These are phyloP conservation scores for Oscheius sp. DNA, from an alignment of 1,140 invertebrate genomes.

Conservation along the genomic window DNA sequence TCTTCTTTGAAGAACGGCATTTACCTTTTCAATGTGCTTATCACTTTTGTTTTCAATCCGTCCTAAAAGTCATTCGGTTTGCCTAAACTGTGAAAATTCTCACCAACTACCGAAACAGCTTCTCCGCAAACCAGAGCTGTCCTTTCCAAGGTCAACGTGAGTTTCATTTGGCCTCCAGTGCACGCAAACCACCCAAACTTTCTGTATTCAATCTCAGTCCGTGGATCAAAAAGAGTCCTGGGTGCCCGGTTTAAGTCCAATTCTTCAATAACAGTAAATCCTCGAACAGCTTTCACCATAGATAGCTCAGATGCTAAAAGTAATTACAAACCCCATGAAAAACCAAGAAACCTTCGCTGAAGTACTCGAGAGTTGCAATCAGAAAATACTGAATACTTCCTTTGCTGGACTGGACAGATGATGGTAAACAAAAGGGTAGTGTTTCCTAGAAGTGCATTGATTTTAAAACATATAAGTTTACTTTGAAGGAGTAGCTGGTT, in stretches of 20 bases:
- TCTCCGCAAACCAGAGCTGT: constrained; percentile 35
- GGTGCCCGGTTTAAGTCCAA: constrained; percentile 19
- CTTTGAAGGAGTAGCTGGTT: not conserved
- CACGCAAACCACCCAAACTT: constrained; percentile 35
- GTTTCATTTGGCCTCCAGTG: constrained; percentile 25
- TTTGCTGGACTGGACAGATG: constrained; percentile 18
- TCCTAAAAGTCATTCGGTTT: constrained; percentile 5
- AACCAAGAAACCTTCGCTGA: not conserved
- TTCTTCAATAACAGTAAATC: constrained; percentile 21
- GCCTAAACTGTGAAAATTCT: not conserved
- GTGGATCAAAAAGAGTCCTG: constrained; percentile 18
- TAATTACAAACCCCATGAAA: not conserved
- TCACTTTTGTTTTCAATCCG: constrained; percentile 34
- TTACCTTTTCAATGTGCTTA: constrained; percentile 25
- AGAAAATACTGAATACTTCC: constrained; percentile 19
- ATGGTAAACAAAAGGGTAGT: constrained; percentile 14
- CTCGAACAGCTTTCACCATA: constrained; percentile 30
- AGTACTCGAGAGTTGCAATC: constrained; percentile 15
- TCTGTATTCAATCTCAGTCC: constrained; percentile 17
- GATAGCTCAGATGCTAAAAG: not conserved
- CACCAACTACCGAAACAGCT: constrained; percentile 20
- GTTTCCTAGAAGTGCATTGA: constrained; percentile 13
- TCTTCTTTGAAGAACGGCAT: constrained; percentile 9
- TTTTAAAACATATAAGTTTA: not conserved
- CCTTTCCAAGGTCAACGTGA: constrained; percentile 20